Conservation (phyloP, 2,888 invertebrate genomes). For the Noctua fimbriata region DNA sequence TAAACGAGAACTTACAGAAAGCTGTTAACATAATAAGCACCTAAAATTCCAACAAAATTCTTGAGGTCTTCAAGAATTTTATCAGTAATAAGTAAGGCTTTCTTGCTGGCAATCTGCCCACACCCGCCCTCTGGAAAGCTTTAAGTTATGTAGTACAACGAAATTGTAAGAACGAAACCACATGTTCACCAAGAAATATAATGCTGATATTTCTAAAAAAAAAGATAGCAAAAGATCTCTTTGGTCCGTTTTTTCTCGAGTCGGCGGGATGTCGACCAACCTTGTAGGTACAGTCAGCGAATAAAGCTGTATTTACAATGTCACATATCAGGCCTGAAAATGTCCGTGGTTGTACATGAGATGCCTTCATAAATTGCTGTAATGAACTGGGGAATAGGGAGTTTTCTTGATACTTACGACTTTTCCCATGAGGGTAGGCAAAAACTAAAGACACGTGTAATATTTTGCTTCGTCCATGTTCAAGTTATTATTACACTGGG, state of each 20-base stretch:
- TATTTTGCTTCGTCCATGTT: background rate
- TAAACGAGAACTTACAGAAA: background rate
- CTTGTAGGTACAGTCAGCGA: constrained; percentile 23
- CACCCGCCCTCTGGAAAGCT: background rate
- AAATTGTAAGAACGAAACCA: constrained; percentile 31
- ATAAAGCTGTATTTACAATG: constrained; percentile 17
- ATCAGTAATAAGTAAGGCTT: constrained; percentile 16
- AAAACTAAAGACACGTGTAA: background rate
- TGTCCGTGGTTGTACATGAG: constrained; percentile 25
- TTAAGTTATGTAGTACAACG: constrained; percentile 38
- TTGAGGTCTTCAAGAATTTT: constrained; percentile 30
- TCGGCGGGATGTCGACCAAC: constrained; percentile 17
- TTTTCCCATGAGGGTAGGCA: background rate
- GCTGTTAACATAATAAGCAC: background rate
- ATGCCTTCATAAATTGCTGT: constrained; percentile 35
- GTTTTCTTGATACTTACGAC: background rate
- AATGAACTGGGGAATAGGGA: constrained; percentile 31
- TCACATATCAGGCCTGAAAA: constrained; percentile 29
- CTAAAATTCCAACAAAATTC: constrained; percentile 1
- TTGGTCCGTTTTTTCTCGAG: constrained; percentile 29
- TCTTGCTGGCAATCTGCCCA: constrained; percentile 47
- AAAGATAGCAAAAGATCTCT: constrained; percentile 17
- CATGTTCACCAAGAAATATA: constrained; percentile 43
- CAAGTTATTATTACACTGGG: background rate
- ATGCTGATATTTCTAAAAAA: constrained; percentile 49